Conservation (phyloP, 1,140 invertebrate species). For the Tetragnatha versicolor region DNA sequence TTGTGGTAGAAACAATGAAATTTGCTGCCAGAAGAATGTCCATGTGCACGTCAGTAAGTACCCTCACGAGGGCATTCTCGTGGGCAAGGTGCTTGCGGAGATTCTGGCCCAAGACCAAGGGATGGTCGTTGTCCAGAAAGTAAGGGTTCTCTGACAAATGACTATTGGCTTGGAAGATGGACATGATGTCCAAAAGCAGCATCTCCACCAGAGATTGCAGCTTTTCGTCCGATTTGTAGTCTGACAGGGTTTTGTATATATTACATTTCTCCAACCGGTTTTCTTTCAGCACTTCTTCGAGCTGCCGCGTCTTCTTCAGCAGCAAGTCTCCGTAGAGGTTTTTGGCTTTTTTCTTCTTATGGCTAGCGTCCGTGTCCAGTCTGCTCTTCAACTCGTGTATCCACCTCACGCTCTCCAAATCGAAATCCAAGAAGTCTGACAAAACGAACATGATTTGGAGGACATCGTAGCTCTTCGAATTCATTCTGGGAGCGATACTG, state of each 20-base stretch:
- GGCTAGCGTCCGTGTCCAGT: no score
- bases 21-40: background rate
- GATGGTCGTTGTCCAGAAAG: background rate
- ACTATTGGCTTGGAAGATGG: background rate
- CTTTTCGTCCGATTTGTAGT: background rate
- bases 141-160: background rate
- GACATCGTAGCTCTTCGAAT: no score
- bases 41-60: background rate
- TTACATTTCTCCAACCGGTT: no score
- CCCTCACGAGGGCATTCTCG: background rate
- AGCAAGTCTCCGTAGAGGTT: no score
- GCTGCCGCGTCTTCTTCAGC: no score
- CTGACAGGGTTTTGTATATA: background rate
- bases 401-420: no score
- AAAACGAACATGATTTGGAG: no score
- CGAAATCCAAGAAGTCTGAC: no score
- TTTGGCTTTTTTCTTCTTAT: no score
- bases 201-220: conserved; percentile 24
- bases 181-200: conserved; percentile 22
- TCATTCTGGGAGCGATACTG: no score
- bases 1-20: background rate
- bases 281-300: no score
- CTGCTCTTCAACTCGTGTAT: no score
- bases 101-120: conserved; percentile 19
- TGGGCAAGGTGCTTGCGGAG: conserved; percentile 25